Evolutionary conservation across 53 echinoderm and acorn worm genomes (phyloP).

Genomic region (Temnopleurus reevesii): DNA sequence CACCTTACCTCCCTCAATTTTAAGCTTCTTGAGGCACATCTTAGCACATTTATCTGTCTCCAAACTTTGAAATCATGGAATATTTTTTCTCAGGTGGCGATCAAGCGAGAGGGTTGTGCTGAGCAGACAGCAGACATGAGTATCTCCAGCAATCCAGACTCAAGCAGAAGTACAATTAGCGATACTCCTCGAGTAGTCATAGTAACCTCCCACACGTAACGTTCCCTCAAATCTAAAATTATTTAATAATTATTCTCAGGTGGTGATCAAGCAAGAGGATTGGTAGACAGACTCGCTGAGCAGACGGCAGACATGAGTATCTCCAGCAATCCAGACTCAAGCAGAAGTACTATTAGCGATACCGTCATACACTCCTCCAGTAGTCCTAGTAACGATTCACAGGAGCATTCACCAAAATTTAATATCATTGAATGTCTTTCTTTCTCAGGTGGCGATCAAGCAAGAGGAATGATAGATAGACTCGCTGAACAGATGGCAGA

Average conservation of each 20-base stretch:
- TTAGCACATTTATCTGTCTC: no score
- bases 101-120: no score
- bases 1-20: no score
- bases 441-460: background rate
- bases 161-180: slow-evolving; percentile 62
- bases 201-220: slow-evolving; percentile 38
- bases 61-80: no score
- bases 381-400: slow-evolving; percentile 35
- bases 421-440: no score
- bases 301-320: slow-evolving; percentile 46
- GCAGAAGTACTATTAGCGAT: slow-evolving; percentile 65
- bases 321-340: slow-evolving; percentile 50
- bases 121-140: slow-evolving; percentile 46
- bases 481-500: slow-evolving; percentile 48
- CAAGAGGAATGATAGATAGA: background rate
- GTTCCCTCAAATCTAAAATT: no score
- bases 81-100: no score
- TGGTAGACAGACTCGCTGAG: slow-evolving; percentile 33
- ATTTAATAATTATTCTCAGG: no score
- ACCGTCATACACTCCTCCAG: slow-evolving; percentile 61
- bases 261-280: background rate
- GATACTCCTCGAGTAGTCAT: slow-evolving; percentile 49
- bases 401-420: no score
- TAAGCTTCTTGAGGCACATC: no score
- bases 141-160: slow-evolving; percentile 46